phyloP scores from a whole-genome alignment of 1,140 invertebrate species.

The Helicoverpa zea region DNA sequence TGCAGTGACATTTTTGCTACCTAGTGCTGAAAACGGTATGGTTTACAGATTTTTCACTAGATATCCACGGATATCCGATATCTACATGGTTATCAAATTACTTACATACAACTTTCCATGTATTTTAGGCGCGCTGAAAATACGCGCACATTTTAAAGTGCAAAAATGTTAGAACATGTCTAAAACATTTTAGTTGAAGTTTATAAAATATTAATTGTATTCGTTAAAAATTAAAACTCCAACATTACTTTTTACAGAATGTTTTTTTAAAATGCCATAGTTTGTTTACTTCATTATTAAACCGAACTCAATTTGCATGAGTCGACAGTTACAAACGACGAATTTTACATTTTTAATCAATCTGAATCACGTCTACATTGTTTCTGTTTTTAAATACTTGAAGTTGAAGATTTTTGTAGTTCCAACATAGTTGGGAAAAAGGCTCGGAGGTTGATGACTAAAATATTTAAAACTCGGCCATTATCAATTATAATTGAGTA shows the following conservation, averaged over 20 bases:
- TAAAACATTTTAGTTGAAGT: too few relatives aligned
- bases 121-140: too few relatives aligned
- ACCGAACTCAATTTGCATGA: slow-evolving; percentile 31
- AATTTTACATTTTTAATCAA: slow-evolving; percentile 21
- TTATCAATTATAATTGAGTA: not conserved
- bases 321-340: slow-evolving; percentile 11
- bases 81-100: too few relatives aligned
- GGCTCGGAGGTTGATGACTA: too few relatives aligned
- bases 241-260: not conserved
- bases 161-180: too few relatives aligned
- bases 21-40: not conserved
- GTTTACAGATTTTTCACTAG: too few relatives aligned
- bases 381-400: slow-evolving; percentile 11
- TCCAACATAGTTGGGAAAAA: too few relatives aligned
- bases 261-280: not conserved
- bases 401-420: not conserved
- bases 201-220: too few relatives aligned
- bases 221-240: too few relatives aligned
- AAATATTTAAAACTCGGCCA: not conserved
- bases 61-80: too few relatives aligned
- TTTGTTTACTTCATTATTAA: slow-evolving; percentile 27
- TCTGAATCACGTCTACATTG: not conserved
- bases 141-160: too few relatives aligned
- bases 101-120: too few relatives aligned
- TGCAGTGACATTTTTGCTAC: not conserved